Evolutionary conservation across 2,888 invertebrate genomes (phyloP).

Genomic region (Creontiades dilutus): DNA sequence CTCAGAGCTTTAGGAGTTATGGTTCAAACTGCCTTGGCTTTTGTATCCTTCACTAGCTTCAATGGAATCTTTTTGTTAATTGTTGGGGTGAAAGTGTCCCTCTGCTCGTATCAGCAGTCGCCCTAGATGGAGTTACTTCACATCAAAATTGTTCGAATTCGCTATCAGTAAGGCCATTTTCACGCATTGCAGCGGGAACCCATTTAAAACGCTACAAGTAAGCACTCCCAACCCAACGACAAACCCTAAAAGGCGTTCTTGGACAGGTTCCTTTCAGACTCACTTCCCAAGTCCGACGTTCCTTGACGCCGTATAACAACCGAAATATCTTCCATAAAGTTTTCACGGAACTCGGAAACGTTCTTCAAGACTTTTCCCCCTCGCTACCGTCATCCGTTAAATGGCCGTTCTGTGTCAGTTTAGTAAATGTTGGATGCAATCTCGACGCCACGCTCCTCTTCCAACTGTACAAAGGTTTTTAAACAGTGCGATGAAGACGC

Average conservation of each 20-base stretch:
- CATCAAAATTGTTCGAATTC: no score
- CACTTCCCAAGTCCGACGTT: constrained; percentile 3
- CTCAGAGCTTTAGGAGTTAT: no score
- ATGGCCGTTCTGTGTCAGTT: constrained; percentile 59
- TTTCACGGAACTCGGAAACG: constrained; percentile 34
- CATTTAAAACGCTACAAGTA: no score
- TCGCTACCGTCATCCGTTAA: not conserved
- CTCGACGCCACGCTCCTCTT: not conserved
- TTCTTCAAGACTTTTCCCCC: not conserved
- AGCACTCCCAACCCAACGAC: no score
- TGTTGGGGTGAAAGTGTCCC: no score
- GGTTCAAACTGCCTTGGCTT: no score
- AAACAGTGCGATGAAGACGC: not conserved
- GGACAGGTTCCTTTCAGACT: not conserved
- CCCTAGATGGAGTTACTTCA: no score
- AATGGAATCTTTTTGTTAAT: no score
- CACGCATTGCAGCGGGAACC: no score
- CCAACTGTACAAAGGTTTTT: not conserved
- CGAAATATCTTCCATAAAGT: constrained; percentile 47
- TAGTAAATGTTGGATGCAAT: constrained; percentile 56
- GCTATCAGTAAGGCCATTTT: no score
- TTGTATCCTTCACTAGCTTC: no score
- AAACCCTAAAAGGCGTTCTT: not conserved
- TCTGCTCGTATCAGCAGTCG: no score
- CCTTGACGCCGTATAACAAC: constrained; percentile 30